Evolutionary conservation across 2,797 vertebrate genomes (phyloP).

Genomic region (Manis pentadactyla): DNA sequence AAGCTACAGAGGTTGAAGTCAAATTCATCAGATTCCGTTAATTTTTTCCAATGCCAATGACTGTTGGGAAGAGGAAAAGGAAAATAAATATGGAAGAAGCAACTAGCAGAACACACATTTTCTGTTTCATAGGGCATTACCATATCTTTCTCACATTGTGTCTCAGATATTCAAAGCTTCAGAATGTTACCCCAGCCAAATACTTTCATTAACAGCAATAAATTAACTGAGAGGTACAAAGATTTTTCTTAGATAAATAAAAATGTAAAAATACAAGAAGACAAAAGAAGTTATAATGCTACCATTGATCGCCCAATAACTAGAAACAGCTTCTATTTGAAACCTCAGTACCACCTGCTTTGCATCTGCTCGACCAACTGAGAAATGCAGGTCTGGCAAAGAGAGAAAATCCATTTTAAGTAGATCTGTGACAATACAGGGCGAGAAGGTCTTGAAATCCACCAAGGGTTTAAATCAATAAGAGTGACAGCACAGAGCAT

Average conservation of each 20-base stretch:
- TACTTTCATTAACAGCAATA: slow-evolving; percentile 50
- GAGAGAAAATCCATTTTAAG: slow-evolving; percentile 82
- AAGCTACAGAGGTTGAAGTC: background rate
- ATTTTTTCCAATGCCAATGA: background rate
- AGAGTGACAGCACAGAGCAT: slow-evolving; percentile 78
- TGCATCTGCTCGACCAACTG: slow-evolving; percentile 74
- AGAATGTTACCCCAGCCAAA: background rate
- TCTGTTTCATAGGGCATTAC: background rate
- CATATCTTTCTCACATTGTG: background rate
- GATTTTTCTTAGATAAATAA: slow-evolving; percentile 52
- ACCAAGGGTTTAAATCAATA: slow-evolving; percentile 81
- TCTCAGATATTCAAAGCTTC: slow-evolving; percentile 17
- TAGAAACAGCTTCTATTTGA: slow-evolving; percentile 67
- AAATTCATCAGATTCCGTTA: background rate
- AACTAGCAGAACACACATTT: background rate
- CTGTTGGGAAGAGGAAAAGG: background rate
- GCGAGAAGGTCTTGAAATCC: slow-evolving; percentile 78
- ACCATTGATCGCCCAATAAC: slow-evolving; percentile 57
- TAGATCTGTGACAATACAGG: slow-evolving; percentile 79
- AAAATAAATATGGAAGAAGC: background rate
- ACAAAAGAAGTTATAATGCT: slow-evolving; percentile 66
- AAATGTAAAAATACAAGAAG: slow-evolving; percentile 67
- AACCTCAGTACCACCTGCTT: slow-evolving; percentile 72
- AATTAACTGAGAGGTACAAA: slow-evolving; percentile 47
- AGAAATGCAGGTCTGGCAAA: slow-evolving; percentile 72